Base-by-base conservation (phyloP, 2,113 vertebrate species). In the Clupea harengus region DNA sequence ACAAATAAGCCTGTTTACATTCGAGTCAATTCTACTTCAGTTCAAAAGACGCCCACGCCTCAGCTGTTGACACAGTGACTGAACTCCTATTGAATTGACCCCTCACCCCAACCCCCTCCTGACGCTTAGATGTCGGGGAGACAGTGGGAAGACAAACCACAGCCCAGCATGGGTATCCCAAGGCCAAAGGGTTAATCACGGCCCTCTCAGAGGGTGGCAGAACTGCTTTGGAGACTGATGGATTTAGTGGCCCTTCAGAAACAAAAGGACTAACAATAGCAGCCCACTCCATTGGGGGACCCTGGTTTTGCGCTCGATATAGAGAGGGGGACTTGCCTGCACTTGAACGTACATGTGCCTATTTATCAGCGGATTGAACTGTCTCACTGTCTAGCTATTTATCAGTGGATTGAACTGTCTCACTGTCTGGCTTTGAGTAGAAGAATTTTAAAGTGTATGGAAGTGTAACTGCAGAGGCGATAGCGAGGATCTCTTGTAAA, bases 251-350 rank as follows among this genome's bases (percentile, higher is more conserved):
- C 64, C 64, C 64, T 64, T 72, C 64, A 72, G n/a, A 72, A 11
- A 72, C 64, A 72, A 72, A 72, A 72, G 64, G 64, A 7, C 64
- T 28, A 72, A 72, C 64, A 72, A 72, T 72, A 72, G 64, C n/a
- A 9, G 6, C 6, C 9, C 25, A 15, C 25, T 28, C 64, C 25
- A 4, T 4, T 8, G 20, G 7, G 18, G 50, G 25, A 10, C 45
- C 18, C 52, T 45, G 32, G 64, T 4, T 81, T 83, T 86, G 44
- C 72, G 82, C 67, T 81, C 28, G 17, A 45, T 25, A 47, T 84
- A 82, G 84, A 18, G 13, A 15, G 13, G 17, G 2, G 52, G 2
- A 54, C 17, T 17, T 54, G 52, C 52, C 17, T 18, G 17, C 52
- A 54, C 17, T 54, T 54, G 52, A 54, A 15, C 52, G 17, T 18